Conservation (phyloP, 2,113 vertebrate genomes). For the Campylorhamphus procurvoides region DNA sequence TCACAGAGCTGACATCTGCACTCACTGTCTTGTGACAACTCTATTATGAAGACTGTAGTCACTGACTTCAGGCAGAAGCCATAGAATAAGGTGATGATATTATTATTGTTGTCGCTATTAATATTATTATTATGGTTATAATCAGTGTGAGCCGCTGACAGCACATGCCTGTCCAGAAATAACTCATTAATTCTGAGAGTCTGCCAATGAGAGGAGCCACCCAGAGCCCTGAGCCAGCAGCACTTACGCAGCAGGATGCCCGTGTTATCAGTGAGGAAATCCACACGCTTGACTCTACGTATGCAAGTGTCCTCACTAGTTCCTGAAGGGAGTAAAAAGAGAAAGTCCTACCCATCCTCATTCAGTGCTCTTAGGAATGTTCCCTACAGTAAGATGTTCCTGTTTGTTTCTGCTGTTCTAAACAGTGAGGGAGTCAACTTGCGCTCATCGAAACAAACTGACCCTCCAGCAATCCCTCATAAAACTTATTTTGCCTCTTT, state of each 20-base stretch:
- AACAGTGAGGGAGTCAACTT: not conserved
- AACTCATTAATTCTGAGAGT: constrained; percentile 26
- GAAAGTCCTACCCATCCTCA: constrained; percentile 33
- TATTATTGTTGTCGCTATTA: not conserved
- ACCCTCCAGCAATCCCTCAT: not conserved
- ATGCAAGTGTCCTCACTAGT: constrained; percentile 33
- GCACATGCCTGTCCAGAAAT: constrained; percentile 1
- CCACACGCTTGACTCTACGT: not conserved
- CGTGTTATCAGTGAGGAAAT: constrained; percentile 69
- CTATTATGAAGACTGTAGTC: not conserved
- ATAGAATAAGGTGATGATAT: not conserved
- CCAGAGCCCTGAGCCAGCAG: not conserved
- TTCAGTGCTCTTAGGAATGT: not conserved
- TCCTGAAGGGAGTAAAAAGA: constrained; percentile 52
- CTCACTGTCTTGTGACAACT: not conserved
- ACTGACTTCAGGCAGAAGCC: not conserved
- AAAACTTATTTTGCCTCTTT: not conserved
- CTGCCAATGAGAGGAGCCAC: constrained; percentile 21
- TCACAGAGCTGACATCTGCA: not conserved
- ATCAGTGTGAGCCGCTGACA: constrained; percentile 2
- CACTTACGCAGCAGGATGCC: constrained; percentile 68
- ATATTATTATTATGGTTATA: not conserved
- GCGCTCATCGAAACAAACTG: not conserved
- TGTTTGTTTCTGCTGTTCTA: not conserved
- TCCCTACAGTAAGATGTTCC: not conserved